A percentile compares a stretch with the other conserved stretches of the same genome.
Evolutionary conservation across 2,113 vertebrate genomes (phyloP).

Genomic region (Steatornis caripensis): DNA sequence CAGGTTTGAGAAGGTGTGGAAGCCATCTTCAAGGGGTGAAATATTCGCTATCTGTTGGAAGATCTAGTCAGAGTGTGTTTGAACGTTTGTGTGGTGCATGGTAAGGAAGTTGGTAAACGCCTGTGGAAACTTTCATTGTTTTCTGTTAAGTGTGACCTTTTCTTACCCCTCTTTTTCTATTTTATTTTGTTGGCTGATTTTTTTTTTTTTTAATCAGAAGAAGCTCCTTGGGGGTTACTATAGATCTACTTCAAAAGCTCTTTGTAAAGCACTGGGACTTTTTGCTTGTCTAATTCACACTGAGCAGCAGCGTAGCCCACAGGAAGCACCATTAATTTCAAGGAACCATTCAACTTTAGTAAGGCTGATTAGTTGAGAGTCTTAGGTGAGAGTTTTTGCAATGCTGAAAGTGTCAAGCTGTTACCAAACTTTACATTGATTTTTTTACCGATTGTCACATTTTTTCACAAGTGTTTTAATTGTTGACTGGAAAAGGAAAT

Average conservation of each 20-base stretch:
- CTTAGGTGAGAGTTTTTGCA: not conserved
- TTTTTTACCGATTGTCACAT: not conserved
- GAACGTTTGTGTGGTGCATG: not conserved
- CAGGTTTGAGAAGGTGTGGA: not conserved
- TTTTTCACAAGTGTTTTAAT: not conserved
- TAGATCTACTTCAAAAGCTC: not conserved
- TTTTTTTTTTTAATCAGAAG: not conserved
- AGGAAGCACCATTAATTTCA: slow-evolving; percentile 21
- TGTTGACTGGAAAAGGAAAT: slow-evolving; percentile 22
- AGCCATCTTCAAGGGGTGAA: not conserved
- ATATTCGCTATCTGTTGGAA: not conserved
- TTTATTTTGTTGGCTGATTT: not conserved
- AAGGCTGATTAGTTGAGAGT: not conserved
- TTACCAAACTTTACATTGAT: not conserved
- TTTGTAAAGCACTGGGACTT: not conserved
- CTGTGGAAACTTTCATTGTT: not conserved
- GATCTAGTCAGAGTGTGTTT: not conserved
- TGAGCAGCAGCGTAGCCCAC: not conserved
- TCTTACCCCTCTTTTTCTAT: not conserved
- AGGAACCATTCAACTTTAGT: not conserved
- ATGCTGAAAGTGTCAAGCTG: not conserved
- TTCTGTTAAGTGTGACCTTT: not conserved
- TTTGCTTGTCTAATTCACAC: not conserved
- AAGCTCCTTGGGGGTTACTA: not conserved
- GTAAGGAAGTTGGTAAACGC: not conserved